phyloP scores from a whole-genome alignment of 1,140 invertebrate genomes.

The Lepidurus arcticus region DNA sequence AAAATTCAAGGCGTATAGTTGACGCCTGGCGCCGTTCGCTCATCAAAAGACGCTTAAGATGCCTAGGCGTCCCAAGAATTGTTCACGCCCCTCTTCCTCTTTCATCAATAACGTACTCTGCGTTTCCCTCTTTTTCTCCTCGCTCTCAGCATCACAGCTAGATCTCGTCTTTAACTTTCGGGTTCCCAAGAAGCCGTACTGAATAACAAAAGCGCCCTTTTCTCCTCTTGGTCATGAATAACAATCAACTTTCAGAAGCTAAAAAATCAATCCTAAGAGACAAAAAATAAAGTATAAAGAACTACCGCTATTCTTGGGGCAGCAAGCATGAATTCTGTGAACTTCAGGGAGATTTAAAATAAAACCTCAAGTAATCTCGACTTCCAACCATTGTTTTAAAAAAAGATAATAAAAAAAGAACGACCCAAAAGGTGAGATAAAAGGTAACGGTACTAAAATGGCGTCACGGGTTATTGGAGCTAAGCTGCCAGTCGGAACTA shows the following conservation, averaged over 20 bases:
- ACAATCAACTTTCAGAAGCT: neutral
- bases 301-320: neutral
- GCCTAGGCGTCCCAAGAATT: neutral
- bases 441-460: constrained; percentile 1
- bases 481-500: no score
- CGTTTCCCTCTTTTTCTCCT: neutral
- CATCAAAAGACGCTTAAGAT: constrained; percentile 14
- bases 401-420: no score
- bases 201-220: constrained; percentile 1
- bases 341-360: no score
- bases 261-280: neutral
- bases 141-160: neutral
- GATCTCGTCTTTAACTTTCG: neutral
- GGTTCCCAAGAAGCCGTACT: neutral
- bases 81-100: neutral
- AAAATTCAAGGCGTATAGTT: no score
- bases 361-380: no score
- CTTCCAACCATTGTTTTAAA: no score
- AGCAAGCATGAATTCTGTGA: no score
- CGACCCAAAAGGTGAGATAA: neutral
- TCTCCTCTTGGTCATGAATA: neutral
- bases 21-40: neutral
- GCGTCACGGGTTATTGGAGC: no score
- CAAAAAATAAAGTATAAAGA: neutral
- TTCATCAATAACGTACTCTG: neutral